phyloP scores from a whole-genome alignment of 1,140 invertebrate genomes.

The Octopus bimaculoides region DNA sequence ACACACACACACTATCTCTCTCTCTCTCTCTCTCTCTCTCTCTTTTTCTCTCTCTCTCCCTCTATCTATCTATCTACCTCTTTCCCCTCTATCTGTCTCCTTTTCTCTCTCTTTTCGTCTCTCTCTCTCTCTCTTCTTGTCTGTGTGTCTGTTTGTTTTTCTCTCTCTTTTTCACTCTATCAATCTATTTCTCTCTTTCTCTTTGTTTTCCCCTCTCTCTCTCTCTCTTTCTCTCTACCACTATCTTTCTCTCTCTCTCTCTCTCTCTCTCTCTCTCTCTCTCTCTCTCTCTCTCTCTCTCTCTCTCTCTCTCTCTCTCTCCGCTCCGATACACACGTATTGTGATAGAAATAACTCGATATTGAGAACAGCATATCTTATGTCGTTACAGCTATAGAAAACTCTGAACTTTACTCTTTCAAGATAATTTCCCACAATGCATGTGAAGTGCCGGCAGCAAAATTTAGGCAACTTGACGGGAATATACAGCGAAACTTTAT shows the following conservation, averaged over 20 bases:
- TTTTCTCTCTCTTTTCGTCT: not conserved
- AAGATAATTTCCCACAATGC: too few species aligned
- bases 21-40: too few species aligned
- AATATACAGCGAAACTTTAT: too few species aligned
- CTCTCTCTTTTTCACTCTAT: not conserved
- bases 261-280: slow-evolving; percentile 2
- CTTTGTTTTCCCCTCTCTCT: not conserved
- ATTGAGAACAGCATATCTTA: too few species aligned
- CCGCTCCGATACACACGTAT: too few species aligned
- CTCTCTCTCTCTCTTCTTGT: not conserved
- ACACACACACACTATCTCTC: too few species aligned
- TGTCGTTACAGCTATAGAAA: too few species aligned
- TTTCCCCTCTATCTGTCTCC: not conserved
- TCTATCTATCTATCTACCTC: not conserved
- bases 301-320: too few species aligned
- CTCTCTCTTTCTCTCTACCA: not conserved
- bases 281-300: not conserved
- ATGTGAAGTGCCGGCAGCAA: too few species aligned
- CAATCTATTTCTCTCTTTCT: not conserved
- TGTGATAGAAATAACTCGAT: too few species aligned
- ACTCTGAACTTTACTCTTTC: too few species aligned
- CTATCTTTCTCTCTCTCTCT: not conserved
- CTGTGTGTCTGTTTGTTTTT: not conserved
- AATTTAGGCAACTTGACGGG: too few species aligned
- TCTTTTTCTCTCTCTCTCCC: not conserved